These are phyloP conservation scores for Arothron firmamentum DNA, from an alignment of 2,113 vertebrate species.

Conservation along the genomic window DNA sequence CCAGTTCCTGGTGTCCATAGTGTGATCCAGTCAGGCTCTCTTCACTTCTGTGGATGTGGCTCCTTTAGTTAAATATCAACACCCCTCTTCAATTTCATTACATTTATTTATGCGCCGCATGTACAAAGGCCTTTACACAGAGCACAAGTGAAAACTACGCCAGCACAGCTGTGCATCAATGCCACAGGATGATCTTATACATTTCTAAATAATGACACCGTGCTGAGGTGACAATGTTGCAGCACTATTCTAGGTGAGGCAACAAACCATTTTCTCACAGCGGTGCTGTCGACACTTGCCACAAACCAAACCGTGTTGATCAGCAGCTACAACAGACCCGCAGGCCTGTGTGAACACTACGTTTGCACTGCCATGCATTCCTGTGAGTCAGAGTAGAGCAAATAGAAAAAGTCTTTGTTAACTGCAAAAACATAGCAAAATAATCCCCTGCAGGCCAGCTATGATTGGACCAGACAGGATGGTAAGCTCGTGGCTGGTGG, in stretches of 20 bases:
- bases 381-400: constrained; percentile 25
- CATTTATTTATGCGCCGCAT: not conserved
- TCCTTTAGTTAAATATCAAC: not conserved
- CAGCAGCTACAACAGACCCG: constrained; percentile 3
- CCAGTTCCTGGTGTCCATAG: not conserved
- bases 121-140: not conserved
- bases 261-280: constrained; percentile 5
- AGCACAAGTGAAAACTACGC: not conserved
- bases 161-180: not conserved
- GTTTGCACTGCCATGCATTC: not conserved
- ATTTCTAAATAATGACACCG: not conserved
- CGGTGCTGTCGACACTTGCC: not conserved
- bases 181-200: constrained; percentile 4
- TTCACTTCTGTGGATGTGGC: not conserved
- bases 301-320: not conserved
- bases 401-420: constrained; percentile 54
- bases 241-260: constrained; percentile 1
- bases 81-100: not conserved
- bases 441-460: constrained; percentile 51
- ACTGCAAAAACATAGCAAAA: constrained; percentile 7
- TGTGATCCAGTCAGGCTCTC: constrained; percentile 1
- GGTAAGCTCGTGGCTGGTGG: constrained; percentile 19
- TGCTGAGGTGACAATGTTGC: constrained; percentile 32
- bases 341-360: constrained; percentile 8
- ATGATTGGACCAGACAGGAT: constrained; percentile 65